phyloP scores from a whole-genome alignment of 2,797 vertebrate genomes.

The Hoplostethus atlanticus region DNA sequence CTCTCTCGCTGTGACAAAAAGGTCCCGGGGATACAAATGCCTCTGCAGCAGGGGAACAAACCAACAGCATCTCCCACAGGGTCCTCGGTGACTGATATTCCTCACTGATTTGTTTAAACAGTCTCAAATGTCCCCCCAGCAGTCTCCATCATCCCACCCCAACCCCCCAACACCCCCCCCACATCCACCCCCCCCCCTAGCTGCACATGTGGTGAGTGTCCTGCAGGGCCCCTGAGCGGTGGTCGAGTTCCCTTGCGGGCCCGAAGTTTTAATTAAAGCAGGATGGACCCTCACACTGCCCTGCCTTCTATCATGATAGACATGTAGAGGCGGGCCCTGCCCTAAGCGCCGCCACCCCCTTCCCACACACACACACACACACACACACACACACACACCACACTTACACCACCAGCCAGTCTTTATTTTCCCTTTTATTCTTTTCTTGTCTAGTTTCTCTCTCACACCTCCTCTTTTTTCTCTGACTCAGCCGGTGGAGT shows the following conservation, averaged over 20 bases:
- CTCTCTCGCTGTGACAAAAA: conserved; percentile 38
- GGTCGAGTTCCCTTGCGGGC: conserved; percentile 53
- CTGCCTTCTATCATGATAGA: conserved; percentile 54
- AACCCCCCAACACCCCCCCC: neutral
- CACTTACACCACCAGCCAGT: conserved; percentile 7
- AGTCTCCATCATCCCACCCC: conserved; percentile 28
- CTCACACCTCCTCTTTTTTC: conserved; percentile 41
- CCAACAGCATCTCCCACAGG: conserved; percentile 66
- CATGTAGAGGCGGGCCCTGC: conserved; percentile 14
- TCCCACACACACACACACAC: neutral
- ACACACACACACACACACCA: neutral
- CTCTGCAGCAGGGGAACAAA: conserved; percentile 67
- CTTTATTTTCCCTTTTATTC: conserved; percentile 37
- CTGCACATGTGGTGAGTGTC: conserved; percentile 69
- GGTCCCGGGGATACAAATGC: conserved; percentile 65
- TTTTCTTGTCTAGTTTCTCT: conserved; percentile 49
- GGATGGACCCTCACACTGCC: conserved; percentile 42
- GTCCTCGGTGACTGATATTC: conserved; percentile 76
- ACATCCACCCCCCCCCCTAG: conserved; percentile 15
- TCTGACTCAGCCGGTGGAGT: conserved; percentile 50
- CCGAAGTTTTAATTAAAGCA: conserved; percentile 75
- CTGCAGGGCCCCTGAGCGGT: conserved; percentile 41
- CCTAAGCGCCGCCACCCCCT: conserved; percentile 24
- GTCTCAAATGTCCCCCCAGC: conserved; percentile 76
- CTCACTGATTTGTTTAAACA: conserved; percentile 83